Conservation (phyloP, 2,888 invertebrate genomes). For the Thyatira batis region DNA sequence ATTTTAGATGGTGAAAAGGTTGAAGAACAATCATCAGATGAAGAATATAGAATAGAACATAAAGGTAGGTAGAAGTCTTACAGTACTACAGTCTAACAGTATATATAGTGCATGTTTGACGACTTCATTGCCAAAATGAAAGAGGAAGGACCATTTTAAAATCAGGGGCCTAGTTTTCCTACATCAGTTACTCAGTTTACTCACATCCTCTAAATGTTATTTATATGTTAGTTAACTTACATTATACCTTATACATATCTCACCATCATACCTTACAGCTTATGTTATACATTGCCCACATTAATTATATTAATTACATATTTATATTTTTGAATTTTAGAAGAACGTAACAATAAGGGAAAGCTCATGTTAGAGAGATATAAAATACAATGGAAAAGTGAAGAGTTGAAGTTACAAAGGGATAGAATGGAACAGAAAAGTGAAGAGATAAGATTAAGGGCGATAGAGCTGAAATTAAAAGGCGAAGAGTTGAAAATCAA, state of each 20-base stretch:
- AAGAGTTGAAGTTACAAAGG: slow-evolving; percentile 49
- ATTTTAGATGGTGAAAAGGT: not conserved
- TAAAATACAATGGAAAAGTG: slow-evolving; percentile 41
- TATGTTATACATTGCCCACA: no score
- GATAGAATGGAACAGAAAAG: slow-evolving; percentile 42
- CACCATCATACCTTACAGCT: no score
- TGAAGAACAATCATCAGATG: slow-evolving; percentile 27
- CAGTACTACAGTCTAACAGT: no score
- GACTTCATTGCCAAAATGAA: no score
- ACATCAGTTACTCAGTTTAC: no score
- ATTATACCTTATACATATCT: no score
- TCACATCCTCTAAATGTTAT: no score
- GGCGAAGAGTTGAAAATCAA: slow-evolving; percentile 49
- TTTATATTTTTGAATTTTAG: slow-evolving; percentile 23
- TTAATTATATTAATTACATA: no score
- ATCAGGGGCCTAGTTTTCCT: no score
- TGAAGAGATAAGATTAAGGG: slow-evolving; percentile 47
- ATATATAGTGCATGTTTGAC: no score
- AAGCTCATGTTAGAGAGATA: slow-evolving; percentile 42
- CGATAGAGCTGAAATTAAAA: slow-evolving; percentile 47
- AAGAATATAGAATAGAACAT: slow-evolving; percentile 28
- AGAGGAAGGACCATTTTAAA: no score
- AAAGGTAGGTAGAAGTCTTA: slow-evolving; percentile 25
- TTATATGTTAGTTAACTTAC: no score
- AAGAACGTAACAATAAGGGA: slow-evolving; percentile 40